Evolutionary conservation across 2,888 invertebrate genomes (phyloP).

Genomic region (Girardia tigrina): DNA sequence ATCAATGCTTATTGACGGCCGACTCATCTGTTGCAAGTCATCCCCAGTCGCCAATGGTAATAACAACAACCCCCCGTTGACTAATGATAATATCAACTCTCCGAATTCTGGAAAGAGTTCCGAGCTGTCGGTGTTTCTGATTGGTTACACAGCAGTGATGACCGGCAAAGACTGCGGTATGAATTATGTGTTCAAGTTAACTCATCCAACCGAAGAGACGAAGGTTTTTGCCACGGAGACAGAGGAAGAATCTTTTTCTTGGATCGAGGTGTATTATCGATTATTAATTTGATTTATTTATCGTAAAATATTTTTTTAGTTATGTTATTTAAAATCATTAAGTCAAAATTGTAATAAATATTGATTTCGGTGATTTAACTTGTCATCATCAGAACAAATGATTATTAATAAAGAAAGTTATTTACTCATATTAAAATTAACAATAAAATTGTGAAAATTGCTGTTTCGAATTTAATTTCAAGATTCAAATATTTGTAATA

Average conservation of each 20-base stretch:
- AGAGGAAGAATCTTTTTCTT: conserved; percentile 17
- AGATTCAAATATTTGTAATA: no score
- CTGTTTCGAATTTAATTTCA: no score
- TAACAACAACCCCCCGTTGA: not conserved
- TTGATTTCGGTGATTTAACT: no score
- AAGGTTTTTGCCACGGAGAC: conserved; percentile 31
- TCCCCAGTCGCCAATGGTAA: not conserved
- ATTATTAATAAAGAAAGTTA: no score
- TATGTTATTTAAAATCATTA: no score
- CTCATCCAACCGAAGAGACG: conserved; percentile 26
- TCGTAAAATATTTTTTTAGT: no score
- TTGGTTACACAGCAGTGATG: conserved; percentile 28
- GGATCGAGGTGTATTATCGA: conserved; percentile 26
- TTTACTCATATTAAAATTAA: no score
- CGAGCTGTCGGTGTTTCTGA: conserved; percentile 27
- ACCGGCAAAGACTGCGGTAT: conserved; percentile 20
- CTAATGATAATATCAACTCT: not conserved
- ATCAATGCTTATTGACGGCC: not conserved
- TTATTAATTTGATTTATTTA: no score
- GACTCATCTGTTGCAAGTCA: not conserved
- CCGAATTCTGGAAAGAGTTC: not conserved
- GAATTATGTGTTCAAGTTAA: conserved; percentile 28
- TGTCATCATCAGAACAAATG: no score
- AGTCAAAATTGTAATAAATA: no score
- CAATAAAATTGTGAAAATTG: no score